Evolutionary conservation across 2,113 vertebrate genomes (phyloP), one percentile per base, ranked within the genome.

Genomic region (Axis porcinus): DNA sequence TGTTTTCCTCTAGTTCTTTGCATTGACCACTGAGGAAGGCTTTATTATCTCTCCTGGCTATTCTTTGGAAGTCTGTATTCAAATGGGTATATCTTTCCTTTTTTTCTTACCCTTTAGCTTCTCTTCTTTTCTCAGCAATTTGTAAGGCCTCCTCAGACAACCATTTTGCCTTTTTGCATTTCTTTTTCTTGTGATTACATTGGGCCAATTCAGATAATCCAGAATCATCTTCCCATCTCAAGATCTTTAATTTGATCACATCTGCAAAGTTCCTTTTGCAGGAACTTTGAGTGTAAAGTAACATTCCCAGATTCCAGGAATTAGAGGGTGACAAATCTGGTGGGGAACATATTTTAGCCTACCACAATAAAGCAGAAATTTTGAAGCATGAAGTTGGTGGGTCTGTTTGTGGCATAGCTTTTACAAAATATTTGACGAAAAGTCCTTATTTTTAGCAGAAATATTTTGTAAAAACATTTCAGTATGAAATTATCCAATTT

Each of bases 391-490:
- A 28, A 86, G 2, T 50, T 54, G 16, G 52, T 89, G 43, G 28
- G 23, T 28, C 92, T 92, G 15, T 83, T 52, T 89, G 67, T 92
- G 12, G n/a, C 57, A 89, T 74, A 19, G 28, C 28, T 91, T 93
- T 95, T 85, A 86, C 64, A 62, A 91, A 89, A 95, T 10, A 58
- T 21, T 85, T 89, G 54, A 92, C 67, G 83, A 60, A 45, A 86
- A 89, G 16, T 81, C 33, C 11, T 88, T 91, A 74, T 91, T 93
- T 96, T 91, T 47, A 30, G 58, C 40, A 96, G 30, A 92, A 78
- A 81, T 79, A 57, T 93, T 97, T 81, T 88, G 6, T 85, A 74
- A 93, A 88, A 70, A 16, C 45, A 82, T 84, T 96, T 96, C 12
- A 58, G 47, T 88, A 87, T 88, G 95, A 97, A 96, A 91, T 10